Conservation (phyloP, 1,140 invertebrate genomes). For the Drosophila melanogaster region DNA sequence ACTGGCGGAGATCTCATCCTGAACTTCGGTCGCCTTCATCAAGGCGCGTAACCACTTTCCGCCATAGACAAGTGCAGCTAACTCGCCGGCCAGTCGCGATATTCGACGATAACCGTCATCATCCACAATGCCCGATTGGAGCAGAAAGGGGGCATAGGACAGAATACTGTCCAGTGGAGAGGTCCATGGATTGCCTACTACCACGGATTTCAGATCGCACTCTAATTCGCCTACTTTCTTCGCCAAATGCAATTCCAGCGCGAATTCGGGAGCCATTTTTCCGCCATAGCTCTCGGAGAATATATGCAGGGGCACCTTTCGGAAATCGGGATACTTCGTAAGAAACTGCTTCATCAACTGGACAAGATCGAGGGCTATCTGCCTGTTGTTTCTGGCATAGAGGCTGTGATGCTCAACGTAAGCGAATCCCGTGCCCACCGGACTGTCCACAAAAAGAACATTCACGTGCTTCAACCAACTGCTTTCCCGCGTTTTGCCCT, state of each 20-base stretch:
- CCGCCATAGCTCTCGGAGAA: slow-evolving; percentile 95
- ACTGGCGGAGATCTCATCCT: slow-evolving; percentile 34
- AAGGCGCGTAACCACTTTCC: slow-evolving; percentile 86
- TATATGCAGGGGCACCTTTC: slow-evolving; percentile 91
- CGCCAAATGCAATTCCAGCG: slow-evolving; percentile 86
- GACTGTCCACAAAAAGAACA: slow-evolving; percentile 94
- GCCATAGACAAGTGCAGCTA: slow-evolving; percentile 85
- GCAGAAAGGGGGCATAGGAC: slow-evolving; percentile 90
- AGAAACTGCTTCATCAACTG: slow-evolving; percentile 89
- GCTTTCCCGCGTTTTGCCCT: slow-evolving; percentile 88
- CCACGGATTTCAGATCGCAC: slow-evolving; percentile 91
- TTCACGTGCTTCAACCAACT: slow-evolving; percentile 93
- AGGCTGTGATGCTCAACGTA: slow-evolving; percentile 87
- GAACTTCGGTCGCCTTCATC: slow-evolving; percentile 30
- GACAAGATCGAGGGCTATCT: slow-evolving; percentile 92
- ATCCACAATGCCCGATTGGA: slow-evolving; percentile 87
- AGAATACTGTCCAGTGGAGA: slow-evolving; percentile 92
- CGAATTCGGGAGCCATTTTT: slow-evolving; percentile 95
- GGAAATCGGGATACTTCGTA: slow-evolving; percentile 87
- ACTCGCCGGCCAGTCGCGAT: slow-evolving; percentile 85
- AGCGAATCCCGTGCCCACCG: slow-evolving; percentile 94
- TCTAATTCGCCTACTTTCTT: slow-evolving; percentile 87
- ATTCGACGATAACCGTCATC: slow-evolving; percentile 85
- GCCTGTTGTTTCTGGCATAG: slow-evolving; percentile 88
- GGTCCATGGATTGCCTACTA: slow-evolving; percentile 95